phyloP scores from a whole-genome alignment of 2,888 invertebrate genomes.

The Catocala nupta region DNA sequence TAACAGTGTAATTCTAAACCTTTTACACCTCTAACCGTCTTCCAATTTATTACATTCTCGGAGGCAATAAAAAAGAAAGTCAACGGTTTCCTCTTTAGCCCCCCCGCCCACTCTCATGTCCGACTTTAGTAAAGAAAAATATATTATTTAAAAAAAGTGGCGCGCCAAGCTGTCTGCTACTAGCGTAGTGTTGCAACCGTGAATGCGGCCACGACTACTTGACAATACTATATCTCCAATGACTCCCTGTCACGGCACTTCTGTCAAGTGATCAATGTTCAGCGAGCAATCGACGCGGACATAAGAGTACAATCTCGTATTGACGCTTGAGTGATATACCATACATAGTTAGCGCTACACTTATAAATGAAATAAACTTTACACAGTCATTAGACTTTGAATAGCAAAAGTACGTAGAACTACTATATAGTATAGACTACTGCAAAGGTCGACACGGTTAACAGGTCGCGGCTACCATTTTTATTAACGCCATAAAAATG shows the following conservation, averaged over 20 bases:
- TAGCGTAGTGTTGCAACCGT: conserved; percentile 65
- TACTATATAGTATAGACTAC: not conserved
- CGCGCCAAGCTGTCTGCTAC: conserved; percentile 85
- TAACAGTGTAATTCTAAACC: conserved; percentile 52
- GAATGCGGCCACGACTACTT: conserved; percentile 58
- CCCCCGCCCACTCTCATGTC: conserved; percentile 66
- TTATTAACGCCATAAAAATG: conserved; percentile 5
- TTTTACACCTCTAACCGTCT: conserved; percentile 59
- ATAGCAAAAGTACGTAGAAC: not conserved
- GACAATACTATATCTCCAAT: conserved; percentile 57
- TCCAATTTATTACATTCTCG: conserved; percentile 71
- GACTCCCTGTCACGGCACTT: conserved; percentile 40
- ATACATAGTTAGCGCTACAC: conserved; percentile 22
- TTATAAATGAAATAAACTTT: conserved; percentile 22
- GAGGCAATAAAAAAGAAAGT: conserved; percentile 83
- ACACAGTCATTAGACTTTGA: conserved; percentile 4
- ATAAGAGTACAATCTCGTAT: conserved; percentile 16
- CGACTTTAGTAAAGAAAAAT: conserved; percentile 75
- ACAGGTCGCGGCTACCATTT: conserved; percentile 4
- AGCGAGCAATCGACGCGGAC: conserved; percentile 56
- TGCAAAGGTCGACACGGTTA: conserved; percentile 8
- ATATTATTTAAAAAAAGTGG: conserved; percentile 77
- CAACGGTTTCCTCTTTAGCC: conserved; percentile 69
- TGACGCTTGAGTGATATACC: conserved; percentile 15
- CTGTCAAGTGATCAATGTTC: conserved; percentile 27